A percentile compares a stretch with the other conserved stretches of the same genome.
Conservation (phyloP, 2,113 vertebrate genomes). For the Beaufortia kweichowensis region DNA sequence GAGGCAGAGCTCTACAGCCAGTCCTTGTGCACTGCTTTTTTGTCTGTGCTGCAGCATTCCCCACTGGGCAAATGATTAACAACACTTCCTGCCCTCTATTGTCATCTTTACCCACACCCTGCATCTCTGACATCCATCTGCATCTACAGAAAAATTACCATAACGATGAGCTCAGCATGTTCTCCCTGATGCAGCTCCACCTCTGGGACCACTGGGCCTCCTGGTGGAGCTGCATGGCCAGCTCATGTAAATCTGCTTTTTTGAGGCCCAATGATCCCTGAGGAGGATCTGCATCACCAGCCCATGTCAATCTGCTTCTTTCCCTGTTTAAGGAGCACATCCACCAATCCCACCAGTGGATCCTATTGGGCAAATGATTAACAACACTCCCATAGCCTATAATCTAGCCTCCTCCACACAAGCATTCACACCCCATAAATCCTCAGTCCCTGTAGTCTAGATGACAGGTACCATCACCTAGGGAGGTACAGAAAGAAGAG, state of each 20-base stretch:
- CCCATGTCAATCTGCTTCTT: background rate
- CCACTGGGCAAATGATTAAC: background rate
- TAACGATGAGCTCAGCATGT: background rate
- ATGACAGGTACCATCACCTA: conserved; percentile 39
- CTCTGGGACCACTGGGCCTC: background rate
- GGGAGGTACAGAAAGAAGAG: conserved; percentile 22
- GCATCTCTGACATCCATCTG: background rate
- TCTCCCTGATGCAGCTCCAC: background rate
- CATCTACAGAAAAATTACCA: background rate
- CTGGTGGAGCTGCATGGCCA: background rate
- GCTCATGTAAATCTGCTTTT: background rate
- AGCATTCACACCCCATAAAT: conserved; percentile 43
- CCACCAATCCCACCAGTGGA: background rate
- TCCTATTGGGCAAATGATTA: conserved; percentile 40
- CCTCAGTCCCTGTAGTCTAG: conserved; percentile 16
- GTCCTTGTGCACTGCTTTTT: background rate
- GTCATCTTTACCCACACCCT: conserved; percentile 3
- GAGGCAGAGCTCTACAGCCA: background rate
- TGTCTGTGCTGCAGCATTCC: background rate
- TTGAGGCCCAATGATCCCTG: too few species aligned
- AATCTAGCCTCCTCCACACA: conserved; percentile 28
- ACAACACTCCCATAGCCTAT: conserved; percentile 17
- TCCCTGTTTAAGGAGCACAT: too few species aligned
- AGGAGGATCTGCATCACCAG: background rate
- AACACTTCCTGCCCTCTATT: background rate